phyloP scores from a whole-genome alignment of 1,140 invertebrate species.

The Drosophila auraria region DNA sequence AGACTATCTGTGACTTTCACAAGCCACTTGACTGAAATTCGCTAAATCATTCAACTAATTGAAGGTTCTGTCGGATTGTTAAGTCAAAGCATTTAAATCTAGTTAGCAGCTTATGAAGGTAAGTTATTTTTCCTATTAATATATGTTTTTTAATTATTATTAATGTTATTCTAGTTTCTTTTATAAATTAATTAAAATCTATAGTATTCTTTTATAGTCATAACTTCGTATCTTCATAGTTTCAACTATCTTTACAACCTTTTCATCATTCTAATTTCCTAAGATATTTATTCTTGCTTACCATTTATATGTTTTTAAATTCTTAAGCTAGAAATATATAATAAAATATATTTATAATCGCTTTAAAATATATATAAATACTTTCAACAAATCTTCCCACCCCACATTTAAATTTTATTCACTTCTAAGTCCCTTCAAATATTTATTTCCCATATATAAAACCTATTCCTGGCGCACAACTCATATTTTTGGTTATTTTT shows the following conservation, averaged over 20 bases:
- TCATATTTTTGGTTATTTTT: conserved; percentile 15
- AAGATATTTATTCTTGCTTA: too few relatives aligned
- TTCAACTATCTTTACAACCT: too few relatives aligned
- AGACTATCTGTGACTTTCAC: conserved; percentile 46
- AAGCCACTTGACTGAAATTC: conserved; percentile 56
- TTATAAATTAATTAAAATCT: too few relatives aligned
- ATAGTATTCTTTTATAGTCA: neutral
- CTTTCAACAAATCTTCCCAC: neutral
- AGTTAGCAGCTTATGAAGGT: neutral
- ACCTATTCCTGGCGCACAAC: conserved; percentile 28
- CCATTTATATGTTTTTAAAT: neutral
- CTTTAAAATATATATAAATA: neutral
- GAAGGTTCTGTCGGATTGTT: conserved; percentile 1
- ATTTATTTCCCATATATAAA: conserved; percentile 9
- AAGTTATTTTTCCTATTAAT: too few relatives aligned
- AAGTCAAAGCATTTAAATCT: neutral
- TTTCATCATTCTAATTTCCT: neutral
- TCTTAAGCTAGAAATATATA: neutral
- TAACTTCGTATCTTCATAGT: neutral
- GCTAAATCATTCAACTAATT: conserved; percentile 66
- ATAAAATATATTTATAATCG: neutral
- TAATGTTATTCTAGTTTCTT: too few relatives aligned
- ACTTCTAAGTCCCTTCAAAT: conserved; percentile 3
- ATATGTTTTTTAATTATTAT: neutral
- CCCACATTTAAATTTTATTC: conserved; percentile 18